Evolutionary conservation across 1,140 invertebrate species (phyloP).

Genomic region (Pantala flavescens): DNA sequence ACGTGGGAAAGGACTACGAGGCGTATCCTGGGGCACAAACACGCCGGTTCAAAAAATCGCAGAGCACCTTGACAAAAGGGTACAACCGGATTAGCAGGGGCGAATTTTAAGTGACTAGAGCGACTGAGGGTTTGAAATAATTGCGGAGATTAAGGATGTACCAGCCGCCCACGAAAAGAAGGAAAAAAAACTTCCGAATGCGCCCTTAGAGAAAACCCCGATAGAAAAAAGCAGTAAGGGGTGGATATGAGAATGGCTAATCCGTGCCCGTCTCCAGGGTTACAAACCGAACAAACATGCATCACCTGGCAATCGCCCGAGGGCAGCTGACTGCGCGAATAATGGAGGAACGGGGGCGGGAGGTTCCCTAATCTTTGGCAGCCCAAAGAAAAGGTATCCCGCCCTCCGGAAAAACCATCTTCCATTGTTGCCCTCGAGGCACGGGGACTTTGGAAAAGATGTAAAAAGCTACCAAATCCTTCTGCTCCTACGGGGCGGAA

Average conservation of each 20-base stretch:
- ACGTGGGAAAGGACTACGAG: no score
- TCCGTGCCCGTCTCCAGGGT: background rate
- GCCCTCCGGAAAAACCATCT: background rate
- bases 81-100: no score
- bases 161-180: no score
- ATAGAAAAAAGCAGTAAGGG: background rate
- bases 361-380: background rate
- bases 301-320: background rate
- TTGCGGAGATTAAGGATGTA: background rate
- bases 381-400: background rate
- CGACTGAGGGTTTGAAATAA: background rate
- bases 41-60: no score
- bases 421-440: background rate
- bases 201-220: background rate
- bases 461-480: background rate
- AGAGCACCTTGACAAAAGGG: no score
- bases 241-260: background rate
- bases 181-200: no score
- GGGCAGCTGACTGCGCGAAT: constrained; percentile 1
- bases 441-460: background rate
- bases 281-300: background rate
- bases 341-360: background rate
- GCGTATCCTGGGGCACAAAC: no score
- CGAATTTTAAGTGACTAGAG: no score
- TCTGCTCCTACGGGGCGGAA: background rate